Conservation (phyloP, 2,113 vertebrate species). For the Pyrgilauda ruficollis region DNA sequence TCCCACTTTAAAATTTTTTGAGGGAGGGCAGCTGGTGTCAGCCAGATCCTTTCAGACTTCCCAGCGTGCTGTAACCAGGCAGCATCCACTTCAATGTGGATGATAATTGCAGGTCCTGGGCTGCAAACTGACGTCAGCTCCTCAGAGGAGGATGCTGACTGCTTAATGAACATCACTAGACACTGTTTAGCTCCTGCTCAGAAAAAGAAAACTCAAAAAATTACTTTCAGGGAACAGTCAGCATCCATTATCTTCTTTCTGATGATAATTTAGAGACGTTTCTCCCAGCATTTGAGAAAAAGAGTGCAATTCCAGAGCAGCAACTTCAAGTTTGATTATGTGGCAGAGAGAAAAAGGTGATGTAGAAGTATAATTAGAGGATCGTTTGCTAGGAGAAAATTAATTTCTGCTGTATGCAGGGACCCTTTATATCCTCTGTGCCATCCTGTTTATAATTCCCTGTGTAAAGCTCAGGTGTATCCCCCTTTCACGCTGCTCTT, state of each 20-base stretch:
- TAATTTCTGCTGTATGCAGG: neutral
- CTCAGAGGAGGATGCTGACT: conserved; percentile 59
- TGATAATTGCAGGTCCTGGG: conserved; percentile 64
- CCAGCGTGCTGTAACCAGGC: conserved; percentile 40
- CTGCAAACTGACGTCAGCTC: conserved; percentile 57
- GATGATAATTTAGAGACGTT: conserved; percentile 42
- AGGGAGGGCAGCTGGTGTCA: conserved; percentile 50
- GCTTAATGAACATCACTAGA: conserved; percentile 61
- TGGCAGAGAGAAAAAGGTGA: conserved; percentile 10
- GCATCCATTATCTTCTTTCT: conserved; percentile 35
- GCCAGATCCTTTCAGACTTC: neutral
- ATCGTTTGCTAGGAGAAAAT: conserved; percentile 2
- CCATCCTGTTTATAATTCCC: neutral
- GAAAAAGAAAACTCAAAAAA: conserved; percentile 28
- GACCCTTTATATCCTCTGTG: neutral
- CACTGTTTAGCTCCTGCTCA: conserved; percentile 28
- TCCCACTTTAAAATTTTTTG: neutral
- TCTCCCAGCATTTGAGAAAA: neutral
- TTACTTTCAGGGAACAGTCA: conserved; percentile 32
- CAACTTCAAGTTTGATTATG: neutral
- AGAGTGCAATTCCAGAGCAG: neutral
- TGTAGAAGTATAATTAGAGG: neutral
- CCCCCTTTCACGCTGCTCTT: neutral
- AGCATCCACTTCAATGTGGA: conserved; percentile 48
- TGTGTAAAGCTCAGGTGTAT: neutral